phyloP scores from a whole-genome alignment of 2,797 vertebrate genomes.

The Oophaga sylvatica region DNA sequence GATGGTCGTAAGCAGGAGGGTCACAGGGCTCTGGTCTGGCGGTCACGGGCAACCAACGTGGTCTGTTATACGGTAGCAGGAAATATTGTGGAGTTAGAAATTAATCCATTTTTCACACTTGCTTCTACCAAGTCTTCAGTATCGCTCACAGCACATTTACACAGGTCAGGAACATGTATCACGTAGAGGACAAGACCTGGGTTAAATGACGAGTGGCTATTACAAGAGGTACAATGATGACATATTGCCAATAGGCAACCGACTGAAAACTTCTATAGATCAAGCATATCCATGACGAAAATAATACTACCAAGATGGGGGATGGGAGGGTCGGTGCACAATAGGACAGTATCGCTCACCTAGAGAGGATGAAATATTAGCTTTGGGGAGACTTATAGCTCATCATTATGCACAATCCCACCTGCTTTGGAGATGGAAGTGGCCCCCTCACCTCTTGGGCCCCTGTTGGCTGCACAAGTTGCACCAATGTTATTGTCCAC shows the following conservation, averaged over 20 bases:
- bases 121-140: not conserved
- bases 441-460: too few species aligned
- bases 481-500: too few species aligned
- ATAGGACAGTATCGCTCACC: not conserved
- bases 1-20: not conserved
- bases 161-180: too few species aligned
- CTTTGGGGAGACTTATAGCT: not conserved
- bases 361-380: not conserved
- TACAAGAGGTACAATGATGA: too few species aligned
- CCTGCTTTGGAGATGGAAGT: too few species aligned
- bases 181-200: too few species aligned
- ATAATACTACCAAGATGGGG: not conserved
- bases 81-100: not conserved
- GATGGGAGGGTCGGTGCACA: not conserved
- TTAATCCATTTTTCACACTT: not conserved
- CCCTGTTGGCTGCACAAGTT: too few species aligned
- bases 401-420: too few species aligned
- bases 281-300: slow-evolving; percentile 7
- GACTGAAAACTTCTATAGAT: not conserved
- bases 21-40: too few species aligned
- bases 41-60: too few species aligned
- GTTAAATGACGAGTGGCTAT: too few species aligned
- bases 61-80: not conserved
- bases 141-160: not conserved
- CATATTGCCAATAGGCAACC: too few species aligned